These are phyloP conservation scores for Ptyas mucosa DNA, from an alignment of 2,113 vertebrate species.

Conservation along the genomic window DNA sequence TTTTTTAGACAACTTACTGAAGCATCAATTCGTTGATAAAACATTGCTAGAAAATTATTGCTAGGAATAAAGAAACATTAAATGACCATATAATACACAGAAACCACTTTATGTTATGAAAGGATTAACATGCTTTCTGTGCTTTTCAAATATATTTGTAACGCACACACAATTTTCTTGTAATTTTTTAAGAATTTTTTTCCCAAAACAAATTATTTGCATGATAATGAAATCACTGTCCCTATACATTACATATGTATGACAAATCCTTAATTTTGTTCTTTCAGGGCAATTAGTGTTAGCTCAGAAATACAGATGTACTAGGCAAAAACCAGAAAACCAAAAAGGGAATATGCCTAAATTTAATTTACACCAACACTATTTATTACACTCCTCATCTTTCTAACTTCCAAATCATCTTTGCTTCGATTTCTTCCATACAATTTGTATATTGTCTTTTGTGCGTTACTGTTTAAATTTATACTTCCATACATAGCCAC, in stretches of 20 bases:
- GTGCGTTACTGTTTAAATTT: neutral
- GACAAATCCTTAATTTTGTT: neutral
- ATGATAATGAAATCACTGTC: neutral
- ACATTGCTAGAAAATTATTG: neutral
- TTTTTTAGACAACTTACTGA: neutral
- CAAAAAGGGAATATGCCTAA: neutral
- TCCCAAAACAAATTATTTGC: neutral
- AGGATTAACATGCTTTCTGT: neutral
- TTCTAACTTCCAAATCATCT: neutral
- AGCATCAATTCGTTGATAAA: neutral
- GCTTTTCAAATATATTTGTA: neutral
- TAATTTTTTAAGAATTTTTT: neutral
- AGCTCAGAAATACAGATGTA: neutral
- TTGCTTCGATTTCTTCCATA: neutral
- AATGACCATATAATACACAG: neutral
- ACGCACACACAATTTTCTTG: neutral
- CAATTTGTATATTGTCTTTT: neutral
- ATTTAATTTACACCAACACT: neutral
- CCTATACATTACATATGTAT: neutral
- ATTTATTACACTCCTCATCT: neutral
- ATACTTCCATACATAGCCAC: neutral
- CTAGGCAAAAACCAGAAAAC: neutral
- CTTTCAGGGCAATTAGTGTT: neutral
- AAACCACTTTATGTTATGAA: neutral
- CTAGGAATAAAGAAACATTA: neutral